Conservation (phyloP, 2,113 vertebrate species). For the Apaloderma vittatum region DNA sequence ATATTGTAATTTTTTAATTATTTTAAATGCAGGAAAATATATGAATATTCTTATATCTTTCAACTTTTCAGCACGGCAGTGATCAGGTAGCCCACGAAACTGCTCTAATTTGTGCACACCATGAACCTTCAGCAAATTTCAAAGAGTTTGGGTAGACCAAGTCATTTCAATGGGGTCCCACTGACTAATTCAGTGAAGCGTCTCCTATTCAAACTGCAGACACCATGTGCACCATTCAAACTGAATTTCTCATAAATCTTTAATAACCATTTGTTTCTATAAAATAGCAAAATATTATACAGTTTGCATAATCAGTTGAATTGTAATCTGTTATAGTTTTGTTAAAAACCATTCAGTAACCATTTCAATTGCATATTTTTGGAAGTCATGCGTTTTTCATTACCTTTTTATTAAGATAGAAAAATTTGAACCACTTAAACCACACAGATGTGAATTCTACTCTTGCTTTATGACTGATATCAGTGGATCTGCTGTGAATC, state of each 20-base stretch:
- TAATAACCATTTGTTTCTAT: neutral
- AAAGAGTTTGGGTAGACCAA: neutral
- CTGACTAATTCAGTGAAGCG: neutral
- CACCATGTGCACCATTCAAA: neutral
- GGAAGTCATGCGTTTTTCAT: constrained; percentile 26
- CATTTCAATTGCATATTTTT: neutral
- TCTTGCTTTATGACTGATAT: neutral
- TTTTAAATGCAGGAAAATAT: neutral
- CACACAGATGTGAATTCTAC: neutral
- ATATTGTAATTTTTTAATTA: neutral
- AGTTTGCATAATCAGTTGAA: neutral
- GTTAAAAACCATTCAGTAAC: neutral
- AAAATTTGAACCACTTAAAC: neutral
- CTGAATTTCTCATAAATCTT: neutral
- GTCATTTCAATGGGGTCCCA: neutral
- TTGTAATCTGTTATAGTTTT: neutral
- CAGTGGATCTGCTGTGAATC: neutral
- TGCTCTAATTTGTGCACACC: neutral
- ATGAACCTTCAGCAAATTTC: neutral
- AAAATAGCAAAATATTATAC: neutral
- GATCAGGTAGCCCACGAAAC: neutral
- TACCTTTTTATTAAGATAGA: constrained; percentile 7
- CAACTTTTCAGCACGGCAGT: neutral
- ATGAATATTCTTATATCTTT: neutral
- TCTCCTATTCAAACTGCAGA: neutral